A percentile compares a stretch with the other conserved stretches of the same genome.
phyloP scores from a whole-genome alignment of 2,797 vertebrate genomes.

The Thripadectes ignobilis region DNA sequence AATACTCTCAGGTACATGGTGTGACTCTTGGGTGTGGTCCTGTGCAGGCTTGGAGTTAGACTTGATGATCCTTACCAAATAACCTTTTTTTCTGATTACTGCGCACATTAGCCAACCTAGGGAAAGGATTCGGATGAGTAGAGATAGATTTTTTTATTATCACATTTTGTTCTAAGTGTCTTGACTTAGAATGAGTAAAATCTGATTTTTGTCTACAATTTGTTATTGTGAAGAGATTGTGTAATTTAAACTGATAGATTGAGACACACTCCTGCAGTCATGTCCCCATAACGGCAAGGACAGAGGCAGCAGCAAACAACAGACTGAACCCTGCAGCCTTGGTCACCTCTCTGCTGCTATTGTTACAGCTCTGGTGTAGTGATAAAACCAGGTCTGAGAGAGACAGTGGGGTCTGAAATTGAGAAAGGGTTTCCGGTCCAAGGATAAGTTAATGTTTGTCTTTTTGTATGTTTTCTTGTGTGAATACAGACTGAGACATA shows the following conservation, averaged over 20 bases:
- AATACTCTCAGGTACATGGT: not conserved
- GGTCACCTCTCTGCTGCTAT: fast-evolving
- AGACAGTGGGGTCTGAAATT: not conserved
- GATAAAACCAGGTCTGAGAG: not conserved
- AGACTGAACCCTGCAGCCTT: not conserved
- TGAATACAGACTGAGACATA: not conserved
- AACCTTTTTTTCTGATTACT: not conserved
- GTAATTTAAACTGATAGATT: not conserved
- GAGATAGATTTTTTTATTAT: not conserved
- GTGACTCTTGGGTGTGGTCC: not conserved
- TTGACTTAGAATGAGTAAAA: not conserved
- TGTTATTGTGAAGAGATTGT: not conserved
- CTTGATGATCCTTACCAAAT: not conserved
- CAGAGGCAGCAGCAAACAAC: not conserved
- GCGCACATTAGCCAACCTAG: not conserved
- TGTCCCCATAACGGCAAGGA: not conserved
- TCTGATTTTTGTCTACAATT: not conserved
- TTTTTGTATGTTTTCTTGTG: not conserved
- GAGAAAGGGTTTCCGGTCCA: not conserved
- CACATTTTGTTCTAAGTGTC: not conserved
- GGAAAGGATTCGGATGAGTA: not conserved
- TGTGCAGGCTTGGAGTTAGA: not conserved
- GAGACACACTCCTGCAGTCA: not conserved
- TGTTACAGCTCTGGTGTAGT: not conserved
- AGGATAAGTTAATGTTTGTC: not conserved